Evolutionary conservation across 2,113 vertebrate genomes (phyloP), one percentile per base, ranked within the genome.

Genomic region (Patagioenas fasciata): DNA sequence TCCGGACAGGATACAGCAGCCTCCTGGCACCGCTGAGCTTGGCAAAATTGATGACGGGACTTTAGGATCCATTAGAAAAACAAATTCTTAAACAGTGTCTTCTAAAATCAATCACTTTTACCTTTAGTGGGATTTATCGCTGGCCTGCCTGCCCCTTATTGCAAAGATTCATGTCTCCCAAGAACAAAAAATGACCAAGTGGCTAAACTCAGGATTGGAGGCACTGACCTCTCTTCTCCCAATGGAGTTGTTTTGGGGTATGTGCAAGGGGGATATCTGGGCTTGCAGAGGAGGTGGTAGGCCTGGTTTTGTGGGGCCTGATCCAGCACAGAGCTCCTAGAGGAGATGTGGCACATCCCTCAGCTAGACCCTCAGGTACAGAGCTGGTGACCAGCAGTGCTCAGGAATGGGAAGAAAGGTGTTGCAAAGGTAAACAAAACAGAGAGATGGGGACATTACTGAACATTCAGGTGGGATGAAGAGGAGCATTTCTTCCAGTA

Each of bases 41-140:
- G 89, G 88, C 96, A 95, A 93, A 97, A 96, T 80, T 90, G 89
- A 96, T 97, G 96, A 95, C 77, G 80, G 86, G 95, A 96, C 96
- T 96, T 97, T 95, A 94, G 96, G 93, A 96, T 95, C 96, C 96
- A 96, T 97, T 97, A 97, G 95, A 96, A 97, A 97, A 97, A 97
- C 97, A 97, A 97, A 97, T 97, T 96, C 96, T 97, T 97, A 96
- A 97, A 95, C 93, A 95, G 94, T 96, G 96, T 91, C 93, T 97
- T 94, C 95, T 96, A 95, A 97, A 97, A 97, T 97, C 96, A 97
- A 97, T 96, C 96, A 95, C 94, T 97, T 97, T 91, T 96, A 94
- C 95, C 95, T 96, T 96, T 95, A 93, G 95, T 96, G 90, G 95
- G 91, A 96, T 97, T 97, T 95, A 97, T 94, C 34, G 56, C 84